phyloP scores from a whole-genome alignment of 30 jellyfish, hydroid and myxozoan genomes.

The Chironex yamaguchii region DNA sequence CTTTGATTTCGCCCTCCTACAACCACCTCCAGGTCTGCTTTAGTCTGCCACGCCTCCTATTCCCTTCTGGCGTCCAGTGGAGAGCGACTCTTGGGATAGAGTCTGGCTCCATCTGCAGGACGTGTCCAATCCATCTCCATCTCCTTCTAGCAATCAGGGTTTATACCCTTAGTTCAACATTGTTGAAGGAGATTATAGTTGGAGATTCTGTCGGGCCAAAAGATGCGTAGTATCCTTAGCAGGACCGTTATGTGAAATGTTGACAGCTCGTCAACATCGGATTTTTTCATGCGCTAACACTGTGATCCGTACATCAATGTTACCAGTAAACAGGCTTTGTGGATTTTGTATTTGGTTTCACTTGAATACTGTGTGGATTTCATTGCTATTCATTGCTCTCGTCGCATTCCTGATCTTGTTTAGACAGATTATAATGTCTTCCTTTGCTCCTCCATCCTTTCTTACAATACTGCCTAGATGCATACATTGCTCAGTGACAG shows the following conservation, averaged over 20 bases:
- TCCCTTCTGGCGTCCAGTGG: neutral
- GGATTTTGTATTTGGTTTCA: no score
- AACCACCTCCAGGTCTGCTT: no score
- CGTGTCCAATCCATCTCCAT: neutral
- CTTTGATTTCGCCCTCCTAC: no score
- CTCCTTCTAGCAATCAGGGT: neutral
- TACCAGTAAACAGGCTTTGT: neutral
- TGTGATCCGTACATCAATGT: neutral
- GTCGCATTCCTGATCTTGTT: neutral
- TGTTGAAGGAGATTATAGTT: neutral
- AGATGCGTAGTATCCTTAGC: neutral
- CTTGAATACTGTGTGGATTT: no score
- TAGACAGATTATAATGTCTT: neutral
- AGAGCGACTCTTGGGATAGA: neutral
- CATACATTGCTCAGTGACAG: neutral
- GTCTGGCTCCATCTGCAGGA: neutral
- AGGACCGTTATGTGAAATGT: neutral
- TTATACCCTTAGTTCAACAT: neutral
- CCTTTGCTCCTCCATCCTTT: neutral
- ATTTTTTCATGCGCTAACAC: neutral
- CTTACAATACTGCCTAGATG: neutral
- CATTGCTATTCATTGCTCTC: neutral
- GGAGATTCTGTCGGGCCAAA: neutral
- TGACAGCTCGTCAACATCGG: neutral
- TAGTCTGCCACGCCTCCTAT: neutral